Conservation (phyloP, 2,113 vertebrate genomes). For the Forbesichthys papilliferus region DNA sequence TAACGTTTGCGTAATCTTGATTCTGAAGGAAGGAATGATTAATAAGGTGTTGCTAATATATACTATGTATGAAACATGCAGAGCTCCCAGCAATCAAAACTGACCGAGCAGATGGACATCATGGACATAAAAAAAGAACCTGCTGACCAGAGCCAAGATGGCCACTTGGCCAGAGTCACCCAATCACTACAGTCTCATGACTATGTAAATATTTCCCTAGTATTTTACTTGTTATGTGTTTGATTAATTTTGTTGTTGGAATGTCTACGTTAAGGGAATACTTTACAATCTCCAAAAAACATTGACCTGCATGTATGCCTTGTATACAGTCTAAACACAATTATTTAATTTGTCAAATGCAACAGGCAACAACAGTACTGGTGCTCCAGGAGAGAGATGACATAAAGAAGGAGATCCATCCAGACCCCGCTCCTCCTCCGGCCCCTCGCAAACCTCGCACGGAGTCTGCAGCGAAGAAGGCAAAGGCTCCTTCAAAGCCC, state of each 20-base stretch:
- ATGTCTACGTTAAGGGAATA: neutral
- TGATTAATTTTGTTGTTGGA: neutral
- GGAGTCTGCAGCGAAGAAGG: constrained; percentile 76
- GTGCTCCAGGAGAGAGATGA: constrained; percentile 74
- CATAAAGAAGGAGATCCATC: constrained; percentile 59
- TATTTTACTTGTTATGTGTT: neutral
- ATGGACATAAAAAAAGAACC: constrained; percentile 55
- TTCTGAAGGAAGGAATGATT: neutral
- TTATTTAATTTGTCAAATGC: neutral
- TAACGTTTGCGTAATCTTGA: neutral
- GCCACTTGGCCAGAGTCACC: constrained; percentile 58
- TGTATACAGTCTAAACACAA: neutral
- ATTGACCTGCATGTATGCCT: neutral
- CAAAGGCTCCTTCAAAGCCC: constrained; percentile 68
- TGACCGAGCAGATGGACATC: constrained; percentile 29
- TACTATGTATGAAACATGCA: constrained; percentile 18
- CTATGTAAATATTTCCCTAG: constrained; percentile 65
- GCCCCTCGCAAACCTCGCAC: constrained; percentile 67
- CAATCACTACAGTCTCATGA: constrained; percentile 80
- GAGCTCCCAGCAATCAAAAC: constrained; percentile 62
- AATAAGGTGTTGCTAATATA: neutral
- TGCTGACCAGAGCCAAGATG: constrained; percentile 48
- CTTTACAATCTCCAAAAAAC: neutral
- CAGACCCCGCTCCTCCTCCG: constrained; percentile 23
- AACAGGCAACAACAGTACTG: constrained; percentile 75